Conservation (phyloP, 2,113 vertebrate species). For the Burhinus bistriatus region DNA sequence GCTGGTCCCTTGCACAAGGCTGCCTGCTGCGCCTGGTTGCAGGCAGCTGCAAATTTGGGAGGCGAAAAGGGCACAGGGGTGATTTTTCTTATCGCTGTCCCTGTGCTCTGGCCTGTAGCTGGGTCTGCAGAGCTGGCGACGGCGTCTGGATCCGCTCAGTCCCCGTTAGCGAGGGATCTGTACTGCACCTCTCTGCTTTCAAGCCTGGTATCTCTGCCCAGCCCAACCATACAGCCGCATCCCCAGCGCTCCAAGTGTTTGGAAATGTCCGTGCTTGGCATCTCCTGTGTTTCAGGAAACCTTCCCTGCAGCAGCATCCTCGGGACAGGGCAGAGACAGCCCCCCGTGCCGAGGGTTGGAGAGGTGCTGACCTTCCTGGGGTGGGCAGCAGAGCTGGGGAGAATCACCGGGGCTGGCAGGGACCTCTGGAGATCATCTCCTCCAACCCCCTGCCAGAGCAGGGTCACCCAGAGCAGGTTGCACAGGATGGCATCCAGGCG, state of each 20-base stretch:
- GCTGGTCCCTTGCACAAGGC: not conserved
- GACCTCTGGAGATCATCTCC: no score
- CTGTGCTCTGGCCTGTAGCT: not conserved
- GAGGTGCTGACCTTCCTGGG: not conserved
- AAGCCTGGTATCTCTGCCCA: not conserved
- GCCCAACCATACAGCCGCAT: rapidly evolving
- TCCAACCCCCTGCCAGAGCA: no score
- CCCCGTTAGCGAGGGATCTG: not conserved
- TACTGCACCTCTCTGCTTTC: rapidly evolving
- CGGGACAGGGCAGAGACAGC: not conserved
- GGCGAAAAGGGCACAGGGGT: rapidly evolving
- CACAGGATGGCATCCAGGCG: no score
- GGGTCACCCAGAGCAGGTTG: no score
- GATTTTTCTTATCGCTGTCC: rapidly evolving
- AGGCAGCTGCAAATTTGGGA: not conserved
- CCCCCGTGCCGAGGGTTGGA: not conserved
- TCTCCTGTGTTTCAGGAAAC: not conserved
- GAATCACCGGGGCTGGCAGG: not conserved
- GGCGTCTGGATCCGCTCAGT: rapidly evolving
- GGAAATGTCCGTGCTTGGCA: rapidly evolving
- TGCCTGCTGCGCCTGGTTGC: not conserved
- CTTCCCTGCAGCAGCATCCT: no score
- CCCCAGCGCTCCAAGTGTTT: rapidly evolving
- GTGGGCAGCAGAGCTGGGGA: not conserved
- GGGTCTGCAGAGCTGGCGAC: not conserved